Conservation (phyloP, 2,113 vertebrate species). For the Notechis scutatus region DNA sequence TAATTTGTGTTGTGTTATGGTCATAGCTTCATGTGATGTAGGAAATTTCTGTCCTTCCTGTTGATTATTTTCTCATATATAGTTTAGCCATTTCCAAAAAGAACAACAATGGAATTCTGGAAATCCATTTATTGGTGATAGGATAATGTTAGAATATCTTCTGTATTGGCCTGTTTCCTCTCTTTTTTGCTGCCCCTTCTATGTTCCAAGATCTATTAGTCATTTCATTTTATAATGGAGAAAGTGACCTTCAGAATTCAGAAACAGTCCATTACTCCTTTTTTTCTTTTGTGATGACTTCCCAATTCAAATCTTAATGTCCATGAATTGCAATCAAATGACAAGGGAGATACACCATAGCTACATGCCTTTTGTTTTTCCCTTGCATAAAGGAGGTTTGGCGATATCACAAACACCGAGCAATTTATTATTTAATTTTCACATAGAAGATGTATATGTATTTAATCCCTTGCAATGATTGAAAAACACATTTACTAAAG, state of each 20-base stretch:
- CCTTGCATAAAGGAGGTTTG: not conserved
- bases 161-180: not conserved
- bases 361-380: not conserved
- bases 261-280: not conserved
- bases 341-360: not conserved
- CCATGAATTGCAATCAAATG: not conserved
- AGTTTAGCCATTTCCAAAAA: not conserved
- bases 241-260: not conserved
- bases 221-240: not conserved
- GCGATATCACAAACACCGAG: not conserved
- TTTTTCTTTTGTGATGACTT: not conserved
- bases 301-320: not conserved
- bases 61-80: not conserved
- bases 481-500: not conserved
- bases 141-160: not conserved
- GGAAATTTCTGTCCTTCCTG: not conserved
- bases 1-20: not conserved
- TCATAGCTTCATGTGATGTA: not conserved
- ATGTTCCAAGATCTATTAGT: not conserved
- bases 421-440: not conserved
- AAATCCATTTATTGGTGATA: not conserved
- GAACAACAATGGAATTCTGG: not conserved
- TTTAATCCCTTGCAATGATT: not conserved
- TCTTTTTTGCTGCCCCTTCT: not conserved
- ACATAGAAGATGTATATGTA: not conserved